These are phyloP conservation scores for Nymphicus hollandicus DNA, from an alignment of 2,113 vertebrate species.

Conservation along the genomic window DNA sequence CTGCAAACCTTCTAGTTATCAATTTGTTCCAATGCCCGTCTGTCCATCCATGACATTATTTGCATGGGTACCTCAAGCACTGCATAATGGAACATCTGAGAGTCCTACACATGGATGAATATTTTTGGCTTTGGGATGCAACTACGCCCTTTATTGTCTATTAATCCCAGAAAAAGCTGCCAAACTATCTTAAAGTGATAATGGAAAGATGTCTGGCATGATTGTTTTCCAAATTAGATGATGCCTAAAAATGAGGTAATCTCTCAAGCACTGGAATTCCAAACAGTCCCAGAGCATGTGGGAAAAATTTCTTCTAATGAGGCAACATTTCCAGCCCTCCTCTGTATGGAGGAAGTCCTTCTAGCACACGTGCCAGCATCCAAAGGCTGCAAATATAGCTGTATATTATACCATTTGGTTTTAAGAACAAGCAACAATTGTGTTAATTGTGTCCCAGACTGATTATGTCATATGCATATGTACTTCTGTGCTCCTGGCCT, in stretches of 20 bases:
- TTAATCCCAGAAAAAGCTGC: neutral
- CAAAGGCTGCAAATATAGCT: neutral
- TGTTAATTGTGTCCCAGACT: neutral
- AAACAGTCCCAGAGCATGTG: neutral
- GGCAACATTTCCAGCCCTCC: conserved; percentile 5
- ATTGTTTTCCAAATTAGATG: conserved; percentile 34
- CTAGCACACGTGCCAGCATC: neutral
- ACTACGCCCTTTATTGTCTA: neutral
- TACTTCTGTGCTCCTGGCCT: neutral
- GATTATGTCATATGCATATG: neutral
- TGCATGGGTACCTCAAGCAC: neutral
- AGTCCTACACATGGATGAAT: neutral
- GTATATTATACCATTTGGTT: neutral
- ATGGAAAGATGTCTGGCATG: neutral
- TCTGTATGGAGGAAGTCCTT: neutral
- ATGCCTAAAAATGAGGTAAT: conserved; percentile 9
- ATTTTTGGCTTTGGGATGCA: neutral
- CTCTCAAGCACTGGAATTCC: conserved; percentile 7
- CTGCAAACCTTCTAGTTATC: neutral
- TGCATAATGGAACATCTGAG: neutral
- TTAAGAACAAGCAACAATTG: neutral
- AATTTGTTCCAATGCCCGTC: neutral
- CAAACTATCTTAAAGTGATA: neutral
- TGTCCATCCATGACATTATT: neutral
- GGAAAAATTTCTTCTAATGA: neutral